These are phyloP conservation scores for Sinocyclocheilus anophthalmus DNA, from an alignment of 2,113 vertebrate genomes.

Conservation along the genomic window DNA sequence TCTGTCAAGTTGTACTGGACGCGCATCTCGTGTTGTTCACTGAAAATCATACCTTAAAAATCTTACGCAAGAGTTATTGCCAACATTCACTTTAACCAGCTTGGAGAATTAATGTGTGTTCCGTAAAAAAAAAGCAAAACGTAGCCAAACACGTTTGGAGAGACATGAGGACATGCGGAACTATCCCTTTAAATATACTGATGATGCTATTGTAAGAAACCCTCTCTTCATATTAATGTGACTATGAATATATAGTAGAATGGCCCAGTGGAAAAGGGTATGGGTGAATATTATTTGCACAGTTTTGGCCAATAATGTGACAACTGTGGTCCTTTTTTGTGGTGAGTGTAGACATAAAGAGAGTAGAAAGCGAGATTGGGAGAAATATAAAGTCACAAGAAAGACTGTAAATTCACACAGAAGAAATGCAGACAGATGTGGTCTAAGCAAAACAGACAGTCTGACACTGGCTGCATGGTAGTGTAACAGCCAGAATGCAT, in stretches of 20 bases:
- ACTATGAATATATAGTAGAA: neutral
- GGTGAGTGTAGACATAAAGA: neutral
- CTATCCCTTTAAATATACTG: neutral
- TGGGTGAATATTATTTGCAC: constrained; percentile 20
- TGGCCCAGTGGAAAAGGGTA: neutral
- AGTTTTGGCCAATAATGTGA: neutral
- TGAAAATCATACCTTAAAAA: neutral
- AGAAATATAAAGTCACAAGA: neutral
- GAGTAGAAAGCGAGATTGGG: neutral
- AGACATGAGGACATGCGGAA: neutral
- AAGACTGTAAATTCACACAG: constrained; percentile 31
- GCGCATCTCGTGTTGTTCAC: neutral
- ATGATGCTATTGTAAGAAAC: neutral
- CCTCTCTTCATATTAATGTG: neutral
- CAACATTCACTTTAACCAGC: neutral
- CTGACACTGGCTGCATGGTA: neutral
- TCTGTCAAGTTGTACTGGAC: neutral
- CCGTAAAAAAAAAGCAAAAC: neutral
- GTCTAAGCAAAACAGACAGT: constrained; percentile 28
- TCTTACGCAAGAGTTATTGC: neutral
- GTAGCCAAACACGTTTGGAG: neutral
- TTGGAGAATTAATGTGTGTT: neutral
- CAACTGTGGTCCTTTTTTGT: neutral
- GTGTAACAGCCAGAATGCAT: constrained; percentile 16
- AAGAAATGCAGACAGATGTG: constrained; percentile 9